These are phyloP conservation scores for Echinometra lucunter DNA, from an alignment of 53 echinoderm and acorn worm genomes.

Conservation along the genomic window DNA sequence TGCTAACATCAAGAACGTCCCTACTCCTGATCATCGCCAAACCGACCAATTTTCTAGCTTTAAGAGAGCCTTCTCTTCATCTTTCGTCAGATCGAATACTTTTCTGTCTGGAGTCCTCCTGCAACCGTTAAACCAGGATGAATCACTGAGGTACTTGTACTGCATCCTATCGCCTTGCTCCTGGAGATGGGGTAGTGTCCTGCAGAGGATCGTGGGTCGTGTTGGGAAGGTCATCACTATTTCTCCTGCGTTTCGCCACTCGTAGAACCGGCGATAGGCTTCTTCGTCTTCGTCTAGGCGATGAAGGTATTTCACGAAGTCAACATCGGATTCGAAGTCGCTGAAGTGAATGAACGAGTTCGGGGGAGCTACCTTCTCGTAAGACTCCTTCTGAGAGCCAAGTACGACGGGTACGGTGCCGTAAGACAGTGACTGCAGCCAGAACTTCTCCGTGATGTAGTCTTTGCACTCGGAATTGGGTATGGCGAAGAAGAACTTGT, in stretches of 20 bases:
- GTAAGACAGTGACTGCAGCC: constrained; percentile 74
- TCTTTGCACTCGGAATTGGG: constrained; percentile 92
- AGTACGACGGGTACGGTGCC: constrained; percentile 87
- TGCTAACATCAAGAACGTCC: background rate
- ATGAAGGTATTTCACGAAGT: constrained; percentile 74
- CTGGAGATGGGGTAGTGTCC: constrained; percentile 72
- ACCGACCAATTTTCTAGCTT: constrained; percentile 40
- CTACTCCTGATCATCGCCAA: constrained; percentile 30
- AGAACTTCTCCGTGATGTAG: constrained; percentile 92
- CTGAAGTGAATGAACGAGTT: constrained; percentile 86
- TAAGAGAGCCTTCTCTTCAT: no score
- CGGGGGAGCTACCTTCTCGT: constrained; percentile 85
- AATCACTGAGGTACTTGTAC: constrained; percentile 74
- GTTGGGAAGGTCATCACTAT: constrained; percentile 77
- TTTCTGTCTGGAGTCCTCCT: constrained; percentile 52
- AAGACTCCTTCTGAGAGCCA: constrained; percentile 78
- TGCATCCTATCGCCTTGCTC: constrained; percentile 18
- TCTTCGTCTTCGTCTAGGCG: constrained; percentile 72
- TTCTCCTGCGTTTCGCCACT: constrained; percentile 79
- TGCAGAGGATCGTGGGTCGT: constrained; percentile 76
- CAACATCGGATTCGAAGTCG: constrained; percentile 71
- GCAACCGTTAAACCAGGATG: constrained; percentile 89
- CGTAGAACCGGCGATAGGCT: constrained; percentile 78
- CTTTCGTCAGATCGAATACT: background rate
- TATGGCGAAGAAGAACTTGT: constrained; percentile 82